Conservation (phyloP, 2,797 vertebrate species). For the Mormyrus hasselquistii region DNA sequence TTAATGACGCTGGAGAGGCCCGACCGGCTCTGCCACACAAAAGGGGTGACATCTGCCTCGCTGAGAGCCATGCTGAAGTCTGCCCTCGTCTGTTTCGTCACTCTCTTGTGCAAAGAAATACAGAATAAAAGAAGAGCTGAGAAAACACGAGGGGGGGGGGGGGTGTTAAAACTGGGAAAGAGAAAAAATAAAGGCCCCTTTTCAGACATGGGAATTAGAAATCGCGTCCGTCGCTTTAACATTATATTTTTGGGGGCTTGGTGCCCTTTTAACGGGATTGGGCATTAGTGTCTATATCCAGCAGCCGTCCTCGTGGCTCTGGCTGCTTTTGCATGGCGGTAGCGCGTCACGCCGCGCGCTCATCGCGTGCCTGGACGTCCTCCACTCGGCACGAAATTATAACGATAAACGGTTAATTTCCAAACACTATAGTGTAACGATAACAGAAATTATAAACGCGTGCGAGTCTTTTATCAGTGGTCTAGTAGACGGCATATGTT, state of each 20-base stretch:
- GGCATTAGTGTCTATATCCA: background rate
- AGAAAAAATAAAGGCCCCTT: constrained; percentile 56
- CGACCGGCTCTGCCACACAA: constrained; percentile 55
- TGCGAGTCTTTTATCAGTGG: background rate
- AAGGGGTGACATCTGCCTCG: constrained; percentile 71
- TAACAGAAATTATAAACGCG: background rate
- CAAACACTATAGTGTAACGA: background rate
- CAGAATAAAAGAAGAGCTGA: constrained; percentile 55
- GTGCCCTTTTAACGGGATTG: constrained; percentile 33
- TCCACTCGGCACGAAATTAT: background rate
- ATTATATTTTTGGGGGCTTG: constrained; percentile 39
- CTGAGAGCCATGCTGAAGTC: constrained; percentile 60
- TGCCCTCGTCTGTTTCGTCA: constrained; percentile 59
- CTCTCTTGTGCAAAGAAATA: constrained; percentile 59
- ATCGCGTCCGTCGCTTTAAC: background rate
- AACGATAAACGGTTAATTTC: background rate
- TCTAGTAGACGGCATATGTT: constrained; percentile 10
- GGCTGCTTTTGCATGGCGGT: background rate
- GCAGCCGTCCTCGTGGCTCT: background rate
- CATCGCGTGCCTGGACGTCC: background rate
- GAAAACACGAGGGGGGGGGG: constrained; percentile 32
- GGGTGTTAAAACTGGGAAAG: constrained; percentile 47
- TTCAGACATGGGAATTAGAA: constrained; percentile 8
- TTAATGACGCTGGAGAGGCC: constrained; percentile 67
- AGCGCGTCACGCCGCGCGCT: background rate